Conservation (phyloP, 2,113 vertebrate genomes). For the Elanoides forficatus region DNA sequence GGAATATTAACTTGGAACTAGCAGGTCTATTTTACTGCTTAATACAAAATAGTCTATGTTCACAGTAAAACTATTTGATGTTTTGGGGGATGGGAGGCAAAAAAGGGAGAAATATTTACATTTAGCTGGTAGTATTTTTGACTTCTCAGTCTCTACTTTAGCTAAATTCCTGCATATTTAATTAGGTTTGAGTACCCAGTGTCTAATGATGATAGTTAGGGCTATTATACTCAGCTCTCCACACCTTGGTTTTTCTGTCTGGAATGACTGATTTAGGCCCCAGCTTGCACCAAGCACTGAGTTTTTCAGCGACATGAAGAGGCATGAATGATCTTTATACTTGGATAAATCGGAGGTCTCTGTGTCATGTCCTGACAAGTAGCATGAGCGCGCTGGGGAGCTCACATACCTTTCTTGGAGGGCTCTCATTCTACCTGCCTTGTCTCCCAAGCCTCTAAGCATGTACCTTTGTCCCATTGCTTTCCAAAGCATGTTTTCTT, state of each 20-base stretch:
- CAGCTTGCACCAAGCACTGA: neutral
- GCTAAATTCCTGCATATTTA: neutral
- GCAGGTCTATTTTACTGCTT: neutral
- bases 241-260: neutral
- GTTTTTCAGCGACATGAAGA: neutral
- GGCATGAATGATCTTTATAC: neutral
- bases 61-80: neutral
- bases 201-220: neutral
- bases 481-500: neutral
- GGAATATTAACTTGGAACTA: neutral
- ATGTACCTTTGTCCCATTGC: neutral
- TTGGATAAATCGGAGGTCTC: neutral
- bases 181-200: neutral
- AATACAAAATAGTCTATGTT: neutral
- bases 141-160: neutral
- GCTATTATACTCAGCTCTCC: neutral
- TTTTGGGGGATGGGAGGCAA: neutral
- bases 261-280: neutral
- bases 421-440: neutral
- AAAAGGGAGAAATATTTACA: neutral
- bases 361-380: neutral
- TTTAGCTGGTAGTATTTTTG: neutral
- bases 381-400: accelerated
- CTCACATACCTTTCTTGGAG: neutral
- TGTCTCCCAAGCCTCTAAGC: neutral